Evolutionary conservation across 2,888 invertebrate species (phyloP).

Genomic region (Xestia sexstrigata): DNA sequence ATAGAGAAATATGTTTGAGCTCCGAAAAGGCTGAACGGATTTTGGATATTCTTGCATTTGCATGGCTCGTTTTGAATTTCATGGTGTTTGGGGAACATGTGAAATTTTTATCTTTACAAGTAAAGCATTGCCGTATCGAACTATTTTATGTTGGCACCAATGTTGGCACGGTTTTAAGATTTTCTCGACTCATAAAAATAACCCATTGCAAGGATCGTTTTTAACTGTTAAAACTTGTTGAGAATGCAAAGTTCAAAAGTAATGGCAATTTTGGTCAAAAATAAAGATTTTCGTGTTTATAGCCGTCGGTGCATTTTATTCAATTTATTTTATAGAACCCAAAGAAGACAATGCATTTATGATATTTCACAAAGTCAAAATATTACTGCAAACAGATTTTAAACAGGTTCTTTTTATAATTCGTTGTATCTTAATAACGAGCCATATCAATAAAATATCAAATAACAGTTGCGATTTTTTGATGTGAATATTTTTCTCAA

Average conservation of each 20-base stretch:
- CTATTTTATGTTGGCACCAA: conserved; percentile 41
- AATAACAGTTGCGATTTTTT: conserved; percentile 44
- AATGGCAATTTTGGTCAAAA: neutral
- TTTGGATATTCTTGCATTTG: conserved; percentile 36
- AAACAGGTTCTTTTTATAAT: conserved; percentile 15
- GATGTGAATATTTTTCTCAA: conserved; percentile 52
- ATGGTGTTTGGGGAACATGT: conserved; percentile 42
- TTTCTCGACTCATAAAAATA: conserved; percentile 35
- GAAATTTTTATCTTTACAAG: conserved; percentile 19
- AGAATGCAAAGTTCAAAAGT: conserved; percentile 17
- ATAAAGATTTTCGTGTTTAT: neutral
- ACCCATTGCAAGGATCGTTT: neutral
- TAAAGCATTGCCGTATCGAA: conserved; percentile 38
- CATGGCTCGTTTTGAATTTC: conserved; percentile 54
- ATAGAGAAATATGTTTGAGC: conserved; percentile 59
- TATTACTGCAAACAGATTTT: conserved; percentile 19
- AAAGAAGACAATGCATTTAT: conserved; percentile 1
- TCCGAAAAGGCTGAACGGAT: conserved; percentile 45
- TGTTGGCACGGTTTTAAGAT: conserved; percentile 41
- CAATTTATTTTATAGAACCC: neutral
- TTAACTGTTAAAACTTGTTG: neutral
- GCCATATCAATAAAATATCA: conserved; percentile 53
- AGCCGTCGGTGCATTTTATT: conserved; percentile 6
- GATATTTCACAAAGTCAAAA: conserved; percentile 15
- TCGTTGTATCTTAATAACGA: conserved; percentile 46